Conservation (phyloP, 2,113 vertebrate genomes). For the Lepidothrix coronata region DNA sequence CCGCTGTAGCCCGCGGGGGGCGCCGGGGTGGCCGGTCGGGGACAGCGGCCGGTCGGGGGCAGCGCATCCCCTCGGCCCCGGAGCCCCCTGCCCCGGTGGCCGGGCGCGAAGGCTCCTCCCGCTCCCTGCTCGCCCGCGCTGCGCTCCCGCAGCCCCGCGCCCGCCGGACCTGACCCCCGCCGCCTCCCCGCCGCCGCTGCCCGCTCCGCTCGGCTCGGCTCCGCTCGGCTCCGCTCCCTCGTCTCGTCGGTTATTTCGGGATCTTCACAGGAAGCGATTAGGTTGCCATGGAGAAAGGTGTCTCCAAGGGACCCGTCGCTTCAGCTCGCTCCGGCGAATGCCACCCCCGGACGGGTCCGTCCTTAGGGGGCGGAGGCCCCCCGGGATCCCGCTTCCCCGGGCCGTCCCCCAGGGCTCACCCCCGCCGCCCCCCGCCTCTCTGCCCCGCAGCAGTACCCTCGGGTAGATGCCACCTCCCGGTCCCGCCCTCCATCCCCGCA, state of each 20-base stretch:
- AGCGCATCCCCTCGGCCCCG: neutral
- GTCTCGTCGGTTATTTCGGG: slow-evolving; percentile 28
- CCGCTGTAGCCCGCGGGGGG: slow-evolving; percentile 6
- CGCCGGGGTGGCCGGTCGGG: neutral
- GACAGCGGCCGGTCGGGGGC: neutral
- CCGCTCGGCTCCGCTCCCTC: neutral
- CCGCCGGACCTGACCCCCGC: too few relatives aligned
- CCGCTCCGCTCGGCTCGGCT: neutral
- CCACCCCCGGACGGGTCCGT: slow-evolving; percentile 5
- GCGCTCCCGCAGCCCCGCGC: too few relatives aligned
- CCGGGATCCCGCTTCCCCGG: neutral
- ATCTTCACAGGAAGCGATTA: slow-evolving; percentile 46
- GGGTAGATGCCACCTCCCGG: neutral
- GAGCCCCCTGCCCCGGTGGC: too few relatives aligned
- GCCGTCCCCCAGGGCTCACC: neutral
- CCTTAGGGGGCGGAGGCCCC: neutral
- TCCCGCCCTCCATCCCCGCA: neutral
- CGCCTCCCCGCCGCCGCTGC: too few relatives aligned
- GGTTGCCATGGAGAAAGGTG: slow-evolving; percentile 62
- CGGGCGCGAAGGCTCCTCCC: too few relatives aligned
- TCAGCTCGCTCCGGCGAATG: neutral
- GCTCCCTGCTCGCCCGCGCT: too few relatives aligned
- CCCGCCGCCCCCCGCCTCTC: neutral
- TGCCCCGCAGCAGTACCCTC: neutral
- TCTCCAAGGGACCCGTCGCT: slow-evolving; percentile 61